Base-by-base conservation (phyloP, 2,113 vertebrate species). In the Psettodes erumei region DNA sequence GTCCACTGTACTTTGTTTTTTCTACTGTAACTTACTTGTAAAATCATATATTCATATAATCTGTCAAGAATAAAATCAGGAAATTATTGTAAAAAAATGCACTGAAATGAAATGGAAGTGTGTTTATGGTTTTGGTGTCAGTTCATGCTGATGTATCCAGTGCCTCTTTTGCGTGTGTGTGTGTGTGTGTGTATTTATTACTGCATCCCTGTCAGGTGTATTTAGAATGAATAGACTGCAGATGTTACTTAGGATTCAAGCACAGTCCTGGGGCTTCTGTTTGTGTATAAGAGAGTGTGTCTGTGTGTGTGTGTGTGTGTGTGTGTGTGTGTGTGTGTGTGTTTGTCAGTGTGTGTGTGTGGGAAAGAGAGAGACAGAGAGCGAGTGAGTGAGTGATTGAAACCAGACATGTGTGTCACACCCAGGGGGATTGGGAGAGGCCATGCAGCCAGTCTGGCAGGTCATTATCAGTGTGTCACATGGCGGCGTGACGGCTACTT, bases 391-490 rank as follows among this genome's bases (percentile, higher is more conserved):
- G 81, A 84, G 51, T 89, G 89, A 91, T 86, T 89, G 90, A 90
- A 86, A 90, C 40, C 51, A 73, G 72, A 84, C 87, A 54, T 68
- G 80, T 71, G 88, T 70, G 84, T 80, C 77, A 71, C 71, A 75
- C 89, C 82, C 75, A 59, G 66, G 70, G 72, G 86, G 65, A 87
- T 66, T 21, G 30, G 75, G 58, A 48, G 77, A 66, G 82, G 70
- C 79, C 75, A 70, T 50, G 50, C 82, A 85, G 73, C 78, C 80
- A 86, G 87, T 85, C 87, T 90, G 89, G 89, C 87, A 88, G 88
- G 91, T 92, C 91, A 93, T 93, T 94, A 93, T 92, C 90, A 92
- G 86, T 84, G 86, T 92, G 90, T 92, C 91, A 90, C 88, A 79
- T 73, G 28, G 63, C 64, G 32, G 73, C 73, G 45, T 92, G 85